A percentile compares a stretch with the other conserved stretches of the same genome.
Conservation (phyloP, 1,140 invertebrate species). For the Musca vetustissima region DNA sequence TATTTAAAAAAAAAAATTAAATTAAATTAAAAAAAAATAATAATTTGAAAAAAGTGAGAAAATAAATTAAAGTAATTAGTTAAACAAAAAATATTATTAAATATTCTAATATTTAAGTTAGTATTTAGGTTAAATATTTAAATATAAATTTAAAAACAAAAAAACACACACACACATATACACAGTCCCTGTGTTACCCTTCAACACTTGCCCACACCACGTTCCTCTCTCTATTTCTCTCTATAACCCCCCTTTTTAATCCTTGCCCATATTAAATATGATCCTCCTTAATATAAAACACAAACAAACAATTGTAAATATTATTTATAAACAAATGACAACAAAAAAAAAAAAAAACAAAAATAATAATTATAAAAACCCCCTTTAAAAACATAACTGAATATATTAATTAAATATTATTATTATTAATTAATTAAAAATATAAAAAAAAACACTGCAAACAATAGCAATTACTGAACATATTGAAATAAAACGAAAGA, state of each 20-base stretch:
- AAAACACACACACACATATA: neutral
- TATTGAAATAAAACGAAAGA: slow-evolving; percentile 17
- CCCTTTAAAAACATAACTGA: too few relatives aligned
- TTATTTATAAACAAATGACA: slow-evolving; percentile 7
- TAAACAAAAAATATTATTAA: neutral
- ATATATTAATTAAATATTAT: too few relatives aligned
- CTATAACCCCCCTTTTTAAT: too few relatives aligned
- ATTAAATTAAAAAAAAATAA: neutral
- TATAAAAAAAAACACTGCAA: slow-evolving; percentile 12
- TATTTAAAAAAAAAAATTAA: neutral
- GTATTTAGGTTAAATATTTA: slow-evolving; percentile 21
- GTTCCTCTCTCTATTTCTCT: too few relatives aligned
- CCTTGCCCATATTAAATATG: too few relatives aligned
- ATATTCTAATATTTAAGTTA: slow-evolving; percentile 17
- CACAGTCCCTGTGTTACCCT: too few relatives aligned
- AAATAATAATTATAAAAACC: too few relatives aligned
- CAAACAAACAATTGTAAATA: slow-evolving; percentile 17
- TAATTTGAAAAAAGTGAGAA: neutral
- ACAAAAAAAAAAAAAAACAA: neutral
- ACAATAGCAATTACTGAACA: slow-evolving; percentile 27
- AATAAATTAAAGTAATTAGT: neutral
- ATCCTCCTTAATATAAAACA: neutral
- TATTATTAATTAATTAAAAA: slow-evolving; percentile 4
- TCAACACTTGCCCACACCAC: too few relatives aligned
- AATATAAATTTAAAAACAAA: slow-evolving; percentile 14